Evolutionary conservation across 2,797 vertebrate species (phyloP).

Genomic region (Synaphobranchus kaupii): DNA sequence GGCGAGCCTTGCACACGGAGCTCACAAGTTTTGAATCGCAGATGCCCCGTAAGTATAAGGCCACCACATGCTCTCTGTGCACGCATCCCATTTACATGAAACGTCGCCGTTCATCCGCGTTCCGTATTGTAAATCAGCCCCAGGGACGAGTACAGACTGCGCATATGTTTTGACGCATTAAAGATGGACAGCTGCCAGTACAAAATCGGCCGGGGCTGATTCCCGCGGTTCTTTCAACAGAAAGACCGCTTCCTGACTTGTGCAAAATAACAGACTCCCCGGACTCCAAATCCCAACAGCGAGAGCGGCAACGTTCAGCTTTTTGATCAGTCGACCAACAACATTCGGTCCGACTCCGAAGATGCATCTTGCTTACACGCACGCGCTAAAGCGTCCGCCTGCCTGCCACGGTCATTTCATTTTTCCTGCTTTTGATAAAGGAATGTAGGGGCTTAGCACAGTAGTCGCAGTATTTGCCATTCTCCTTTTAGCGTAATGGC

Average conservation of each 20-base stretch:
- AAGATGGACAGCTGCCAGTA: constrained; percentile 69
- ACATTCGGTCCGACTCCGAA: neutral
- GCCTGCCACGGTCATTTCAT: neutral
- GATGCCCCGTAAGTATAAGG: neutral
- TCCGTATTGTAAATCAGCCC: constrained; percentile 60
- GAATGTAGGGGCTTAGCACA: neutral
- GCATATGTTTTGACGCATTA: constrained; percentile 67
- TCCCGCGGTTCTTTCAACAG: constrained; percentile 46
- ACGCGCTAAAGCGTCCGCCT: neutral
- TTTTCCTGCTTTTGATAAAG: neutral
- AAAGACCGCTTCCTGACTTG: constrained; percentile 55
- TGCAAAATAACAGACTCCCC: constrained; percentile 50
- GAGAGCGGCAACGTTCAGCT: neutral
- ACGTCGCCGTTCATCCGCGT: neutral
- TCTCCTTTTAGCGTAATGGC: neutral
- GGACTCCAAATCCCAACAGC: neutral
- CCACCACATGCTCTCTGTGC: constrained; percentile 32
- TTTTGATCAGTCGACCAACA: neutral
- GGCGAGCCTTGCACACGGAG: neutral
- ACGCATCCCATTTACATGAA: constrained; percentile 53
- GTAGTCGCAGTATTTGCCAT: neutral
- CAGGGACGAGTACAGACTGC: constrained; percentile 68
- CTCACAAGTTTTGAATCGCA: neutral
- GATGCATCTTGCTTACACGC: neutral
- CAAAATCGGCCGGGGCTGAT: constrained; percentile 57